Evolutionary conservation across 2,888 invertebrate genomes (phyloP).

Genomic region (Glaucopsyche alexis): DNA sequence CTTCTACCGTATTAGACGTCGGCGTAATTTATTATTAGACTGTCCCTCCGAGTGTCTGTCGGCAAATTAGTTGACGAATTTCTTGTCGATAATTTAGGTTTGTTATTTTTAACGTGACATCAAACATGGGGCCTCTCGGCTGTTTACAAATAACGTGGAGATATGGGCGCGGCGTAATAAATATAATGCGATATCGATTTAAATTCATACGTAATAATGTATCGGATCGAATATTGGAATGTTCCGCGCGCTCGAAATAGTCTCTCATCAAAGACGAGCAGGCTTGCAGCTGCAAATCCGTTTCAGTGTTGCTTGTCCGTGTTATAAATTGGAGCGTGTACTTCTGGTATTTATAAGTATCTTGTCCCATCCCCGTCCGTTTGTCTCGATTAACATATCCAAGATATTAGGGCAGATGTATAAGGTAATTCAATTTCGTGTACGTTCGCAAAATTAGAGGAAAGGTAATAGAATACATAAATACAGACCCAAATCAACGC

Average conservation of each 20-base stretch:
- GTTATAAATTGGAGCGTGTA: constrained; percentile 73
- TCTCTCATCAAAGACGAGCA: constrained; percentile 79
- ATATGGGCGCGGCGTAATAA: constrained; percentile 77
- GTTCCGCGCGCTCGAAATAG: constrained; percentile 75
- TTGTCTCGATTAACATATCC: constrained; percentile 64
- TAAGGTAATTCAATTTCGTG: constrained; percentile 66
- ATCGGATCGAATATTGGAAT: constrained; percentile 76
- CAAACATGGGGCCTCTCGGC: constrained; percentile 72
- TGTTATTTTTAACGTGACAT: constrained; percentile 78
- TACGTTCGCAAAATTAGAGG: constrained; percentile 56
- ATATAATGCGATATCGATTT: constrained; percentile 76
- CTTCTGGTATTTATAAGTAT: constrained; percentile 34
- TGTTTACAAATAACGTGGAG: constrained; percentile 73
- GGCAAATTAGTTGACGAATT: constrained; percentile 74
- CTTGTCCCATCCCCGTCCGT: constrained; percentile 50
- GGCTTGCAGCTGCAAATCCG: constrained; percentile 80
- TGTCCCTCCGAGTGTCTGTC: constrained; percentile 65
- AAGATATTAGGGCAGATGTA: constrained; percentile 65
- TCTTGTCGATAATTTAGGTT: constrained; percentile 70
- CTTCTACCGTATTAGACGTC: constrained; percentile 53
- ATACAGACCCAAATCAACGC: constrained; percentile 38
- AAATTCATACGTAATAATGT: constrained; percentile 76
- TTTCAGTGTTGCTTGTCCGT: constrained; percentile 77
- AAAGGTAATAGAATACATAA: constrained; percentile 46
- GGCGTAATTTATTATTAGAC: constrained; percentile 63